A percentile compares a stretch with the other conserved stretches of the same genome.
Conservation (phyloP, 2,113 vertebrate genomes). For the Pelecanoides urinatrix region DNA sequence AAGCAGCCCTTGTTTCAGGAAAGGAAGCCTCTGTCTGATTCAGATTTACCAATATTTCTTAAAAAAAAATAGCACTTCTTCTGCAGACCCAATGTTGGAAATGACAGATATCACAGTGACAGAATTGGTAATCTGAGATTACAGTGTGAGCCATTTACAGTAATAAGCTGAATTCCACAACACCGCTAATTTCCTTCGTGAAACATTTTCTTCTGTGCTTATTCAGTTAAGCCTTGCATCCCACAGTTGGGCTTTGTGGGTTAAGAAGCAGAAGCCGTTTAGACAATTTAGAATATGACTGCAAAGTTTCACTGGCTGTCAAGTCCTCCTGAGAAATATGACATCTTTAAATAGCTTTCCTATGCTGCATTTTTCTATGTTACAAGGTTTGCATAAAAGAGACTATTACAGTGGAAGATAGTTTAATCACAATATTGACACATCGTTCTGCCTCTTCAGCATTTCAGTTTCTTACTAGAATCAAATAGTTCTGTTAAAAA, state of each 20-base stretch:
- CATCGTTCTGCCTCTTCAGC: background rate
- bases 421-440: background rate
- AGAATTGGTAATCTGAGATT: background rate
- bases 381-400: background rate
- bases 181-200: background rate
- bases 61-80: rapidly evolving
- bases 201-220: background rate
- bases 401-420: background rate
- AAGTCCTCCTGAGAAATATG: background rate
- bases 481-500: background rate
- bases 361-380: background rate
- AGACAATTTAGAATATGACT: background rate
- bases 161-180: background rate
- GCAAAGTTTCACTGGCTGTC: background rate
- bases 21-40: background rate
- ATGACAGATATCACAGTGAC: background rate
- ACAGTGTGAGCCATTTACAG: background rate
- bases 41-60: background rate
- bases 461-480: background rate
- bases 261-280: background rate
- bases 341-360: background rate
- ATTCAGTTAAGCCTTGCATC: background rate
- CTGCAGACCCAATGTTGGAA: background rate
- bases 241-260: background rate
- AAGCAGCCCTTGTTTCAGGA: background rate